Percentiles rank a stretch among this genome's conserved stretches.
Evolutionary conservation across 2,888 invertebrate genomes (phyloP).

Genomic region (Pseudococcus jackbeardsleyi): DNA sequence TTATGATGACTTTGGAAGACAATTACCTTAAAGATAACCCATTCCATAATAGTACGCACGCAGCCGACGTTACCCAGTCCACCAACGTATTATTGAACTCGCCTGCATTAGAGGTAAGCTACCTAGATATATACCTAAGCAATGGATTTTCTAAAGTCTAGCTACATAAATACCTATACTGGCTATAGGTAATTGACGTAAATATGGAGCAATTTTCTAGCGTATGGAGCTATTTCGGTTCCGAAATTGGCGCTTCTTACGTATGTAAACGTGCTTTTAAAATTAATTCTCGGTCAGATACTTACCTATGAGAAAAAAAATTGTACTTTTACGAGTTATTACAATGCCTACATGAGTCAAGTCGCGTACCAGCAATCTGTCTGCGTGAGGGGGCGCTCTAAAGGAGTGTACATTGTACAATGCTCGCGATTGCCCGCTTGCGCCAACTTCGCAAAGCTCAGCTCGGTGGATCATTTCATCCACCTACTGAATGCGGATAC

Average conservation of each 20-base stretch:
- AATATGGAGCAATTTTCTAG: conserved; percentile 32
- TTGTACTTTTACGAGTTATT: neutral
- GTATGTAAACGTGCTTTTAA: neutral
- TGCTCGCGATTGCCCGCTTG: no score
- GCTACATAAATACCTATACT: neutral
- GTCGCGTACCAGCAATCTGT: conserved; percentile 25
- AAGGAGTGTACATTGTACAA: neutral
- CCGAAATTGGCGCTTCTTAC: neutral
- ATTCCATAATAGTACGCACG: conserved; percentile 98
- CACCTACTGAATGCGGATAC: no score
- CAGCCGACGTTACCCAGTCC: conserved; percentile 94
- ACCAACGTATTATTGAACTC: conserved; percentile 92
- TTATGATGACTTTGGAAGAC: conserved; percentile 97
- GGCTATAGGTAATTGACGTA: neutral
- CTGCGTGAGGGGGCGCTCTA: neutral
- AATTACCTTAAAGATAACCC: conserved; percentile 98
- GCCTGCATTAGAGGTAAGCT: conserved; percentile 87
- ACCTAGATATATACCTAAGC: no score
- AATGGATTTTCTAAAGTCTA: no score
- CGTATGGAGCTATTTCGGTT: neutral
- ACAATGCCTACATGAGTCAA: neutral
- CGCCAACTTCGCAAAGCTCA: no score
- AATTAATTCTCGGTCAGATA: neutral
- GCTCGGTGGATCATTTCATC: no score
- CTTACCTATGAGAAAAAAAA: no score